Percentiles rank a stretch among this genome's conserved stretches.
phyloP scores from a whole-genome alignment of 2,888 invertebrate species.

The Pristionchus mayeri region DNA sequence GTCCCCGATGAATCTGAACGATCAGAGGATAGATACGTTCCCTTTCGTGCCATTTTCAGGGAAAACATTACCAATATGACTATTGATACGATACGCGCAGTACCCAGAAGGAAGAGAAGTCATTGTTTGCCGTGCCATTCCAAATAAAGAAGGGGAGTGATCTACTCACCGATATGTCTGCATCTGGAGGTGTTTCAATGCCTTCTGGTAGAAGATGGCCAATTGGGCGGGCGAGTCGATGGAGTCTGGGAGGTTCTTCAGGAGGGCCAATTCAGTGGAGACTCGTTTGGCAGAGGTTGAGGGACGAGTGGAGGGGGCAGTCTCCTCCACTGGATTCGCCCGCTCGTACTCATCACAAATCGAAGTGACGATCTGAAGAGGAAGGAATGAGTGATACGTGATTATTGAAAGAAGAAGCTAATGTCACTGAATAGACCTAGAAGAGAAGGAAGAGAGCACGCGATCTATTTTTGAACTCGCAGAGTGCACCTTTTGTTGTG shows the following conservation, averaged over 20 bases:
- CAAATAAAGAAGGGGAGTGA: not conserved
- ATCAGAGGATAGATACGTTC: not conserved
- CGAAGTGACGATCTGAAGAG: not conserved
- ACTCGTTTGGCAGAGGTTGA: slow-evolving; percentile 41
- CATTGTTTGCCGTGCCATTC: not conserved
- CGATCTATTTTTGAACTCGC: no score
- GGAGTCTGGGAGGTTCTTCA: not conserved
- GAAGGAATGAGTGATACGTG: not conserved
- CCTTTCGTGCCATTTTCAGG: not conserved
- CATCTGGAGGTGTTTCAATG: slow-evolving; percentile 60
- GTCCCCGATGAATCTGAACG: slow-evolving; percentile 67
- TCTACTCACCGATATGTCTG: slow-evolving; percentile 53
- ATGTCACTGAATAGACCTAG: not conserved
- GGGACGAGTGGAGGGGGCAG: not conserved
- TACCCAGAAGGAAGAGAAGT: not conserved
- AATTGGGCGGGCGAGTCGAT: slow-evolving; percentile 52
- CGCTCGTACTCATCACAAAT: slow-evolving; percentile 12
- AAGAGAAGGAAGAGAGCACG: no score
- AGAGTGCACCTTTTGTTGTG: no score
- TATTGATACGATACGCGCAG: not conserved
- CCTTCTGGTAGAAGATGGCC: slow-evolving; percentile 55
- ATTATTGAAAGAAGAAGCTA: not conserved
- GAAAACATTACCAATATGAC: no score
- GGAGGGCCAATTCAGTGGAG: slow-evolving; percentile 41
- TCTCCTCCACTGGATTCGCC: not conserved